These are phyloP conservation scores for Mirza zaza DNA, from an alignment of 2,113 vertebrate genomes.

Conservation along the genomic window DNA sequence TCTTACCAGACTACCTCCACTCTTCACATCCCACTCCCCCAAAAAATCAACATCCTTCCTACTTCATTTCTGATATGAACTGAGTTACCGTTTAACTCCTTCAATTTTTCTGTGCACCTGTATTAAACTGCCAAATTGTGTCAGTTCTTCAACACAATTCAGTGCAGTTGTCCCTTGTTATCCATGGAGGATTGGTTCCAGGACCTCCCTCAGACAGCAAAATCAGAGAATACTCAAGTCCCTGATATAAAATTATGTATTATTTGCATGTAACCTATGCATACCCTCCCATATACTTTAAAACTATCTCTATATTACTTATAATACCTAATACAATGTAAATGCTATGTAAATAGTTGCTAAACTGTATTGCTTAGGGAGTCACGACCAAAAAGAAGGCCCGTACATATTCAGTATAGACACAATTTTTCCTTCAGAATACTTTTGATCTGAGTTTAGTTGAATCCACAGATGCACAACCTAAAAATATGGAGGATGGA, in stretches of 20 bases:
- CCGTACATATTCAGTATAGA: not conserved
- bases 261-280: not conserved
- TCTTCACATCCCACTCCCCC: not conserved
- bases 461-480: not conserved
- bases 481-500: not conserved
- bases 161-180: not conserved
- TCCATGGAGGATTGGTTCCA: not conserved
- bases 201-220: not conserved
- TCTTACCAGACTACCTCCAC: not conserved
- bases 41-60: not conserved
- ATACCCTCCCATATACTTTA: not conserved
- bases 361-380: not conserved
- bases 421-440: not conserved
- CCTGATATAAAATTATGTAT: not conserved
- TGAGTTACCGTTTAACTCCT: not conserved
- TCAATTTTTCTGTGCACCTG: not conserved
- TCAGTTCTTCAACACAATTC: constrained; percentile 27
- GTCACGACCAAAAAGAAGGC: not conserved
- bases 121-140: not conserved
- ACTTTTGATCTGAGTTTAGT: not conserved
- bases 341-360: not conserved
- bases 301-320: not conserved
- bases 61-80: not conserved
- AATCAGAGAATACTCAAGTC: not conserved
- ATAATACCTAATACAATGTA: not conserved